These are phyloP conservation scores for Laticauda colubrina DNA, from an alignment of 2,113 vertebrate genomes.

Conservation along the genomic window DNA sequence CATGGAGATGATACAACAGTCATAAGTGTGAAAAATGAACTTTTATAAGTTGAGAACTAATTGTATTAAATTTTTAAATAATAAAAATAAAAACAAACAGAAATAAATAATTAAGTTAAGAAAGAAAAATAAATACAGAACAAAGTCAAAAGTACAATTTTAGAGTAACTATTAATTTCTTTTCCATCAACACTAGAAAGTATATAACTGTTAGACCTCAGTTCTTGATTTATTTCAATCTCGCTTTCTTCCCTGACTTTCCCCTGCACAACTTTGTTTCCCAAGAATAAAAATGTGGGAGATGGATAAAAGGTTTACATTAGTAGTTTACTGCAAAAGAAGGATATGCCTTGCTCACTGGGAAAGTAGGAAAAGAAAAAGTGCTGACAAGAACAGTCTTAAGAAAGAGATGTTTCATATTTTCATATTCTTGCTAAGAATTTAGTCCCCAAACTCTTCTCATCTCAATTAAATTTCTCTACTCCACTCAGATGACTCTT, in stretches of 20 bases:
- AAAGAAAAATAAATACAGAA: not conserved
- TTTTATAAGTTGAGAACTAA: no score
- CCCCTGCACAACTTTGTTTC: not conserved
- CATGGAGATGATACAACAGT: no score
- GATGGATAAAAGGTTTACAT: not conserved
- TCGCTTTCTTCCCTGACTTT: not conserved
- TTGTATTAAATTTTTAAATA: not conserved
- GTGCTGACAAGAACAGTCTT: slow-evolving; percentile 37
- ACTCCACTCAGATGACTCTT: slow-evolving; percentile 10
- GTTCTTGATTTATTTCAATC: not conserved
- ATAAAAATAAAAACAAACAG: not conserved
- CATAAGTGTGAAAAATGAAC: no score
- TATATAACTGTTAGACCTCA: not conserved
- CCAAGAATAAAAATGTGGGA: not conserved
- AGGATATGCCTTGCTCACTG: not conserved
- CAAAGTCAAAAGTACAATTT: not conserved
- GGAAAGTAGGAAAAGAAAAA: not conserved
- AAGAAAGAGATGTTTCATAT: slow-evolving; percentile 50
- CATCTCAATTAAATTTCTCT: slow-evolving; percentile 5
- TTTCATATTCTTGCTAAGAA: slow-evolving; percentile 36
- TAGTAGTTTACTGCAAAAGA: not conserved
- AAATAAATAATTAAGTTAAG: not conserved
- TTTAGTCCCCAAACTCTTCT: slow-evolving; percentile 30
- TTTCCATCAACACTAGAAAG: not conserved
- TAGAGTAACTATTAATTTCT: not conserved